Percentiles rank a stretch among this genome's conserved stretches.
Conservation (phyloP, 2,888 invertebrate species). For the Entomobrya proxima region DNA sequence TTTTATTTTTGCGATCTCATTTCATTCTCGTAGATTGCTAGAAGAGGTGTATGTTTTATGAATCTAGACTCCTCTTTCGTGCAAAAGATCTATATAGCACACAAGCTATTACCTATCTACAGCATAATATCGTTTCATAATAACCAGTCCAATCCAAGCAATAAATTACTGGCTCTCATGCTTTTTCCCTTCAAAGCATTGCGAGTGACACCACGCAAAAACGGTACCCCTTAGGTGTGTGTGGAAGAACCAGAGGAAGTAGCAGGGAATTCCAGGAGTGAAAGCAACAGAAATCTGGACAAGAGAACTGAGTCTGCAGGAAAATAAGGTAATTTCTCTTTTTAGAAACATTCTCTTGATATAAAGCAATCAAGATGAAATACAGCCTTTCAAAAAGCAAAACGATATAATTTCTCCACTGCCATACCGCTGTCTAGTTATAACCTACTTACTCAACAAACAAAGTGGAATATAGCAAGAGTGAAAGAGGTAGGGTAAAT, state of each 20-base stretch:
- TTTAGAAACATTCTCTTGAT: conserved; percentile 46
- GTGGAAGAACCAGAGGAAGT: neutral
- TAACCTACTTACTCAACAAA: neutral
- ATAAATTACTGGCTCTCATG: conserved; percentile 32
- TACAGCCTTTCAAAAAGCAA: conserved; percentile 57
- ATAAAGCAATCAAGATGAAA: conserved; percentile 63
- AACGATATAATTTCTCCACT: conserved; percentile 51
- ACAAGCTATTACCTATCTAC: neutral
- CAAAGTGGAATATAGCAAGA: neutral
- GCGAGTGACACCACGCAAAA: conserved; percentile 34
- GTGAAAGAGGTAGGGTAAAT: neutral
- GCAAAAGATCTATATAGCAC: neutral
- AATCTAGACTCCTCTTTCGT: conserved; percentile 2
- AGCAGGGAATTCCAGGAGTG: neutral
- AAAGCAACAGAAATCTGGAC: neutral
- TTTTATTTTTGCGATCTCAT: neutral
- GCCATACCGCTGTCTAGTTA: conserved; percentile 26
- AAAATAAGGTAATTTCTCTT: conserved; percentile 51
- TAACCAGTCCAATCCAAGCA: conserved; percentile 37
- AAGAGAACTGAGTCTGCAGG: neutral
- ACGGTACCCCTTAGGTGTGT: neutral
- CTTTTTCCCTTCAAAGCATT: neutral
- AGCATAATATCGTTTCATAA: conserved; percentile 14
- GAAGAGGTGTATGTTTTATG: conserved; percentile 35
- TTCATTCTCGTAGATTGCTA: neutral